Conservation (phyloP, 2,888 invertebrate genomes). For the Homarus gammarus region DNA sequence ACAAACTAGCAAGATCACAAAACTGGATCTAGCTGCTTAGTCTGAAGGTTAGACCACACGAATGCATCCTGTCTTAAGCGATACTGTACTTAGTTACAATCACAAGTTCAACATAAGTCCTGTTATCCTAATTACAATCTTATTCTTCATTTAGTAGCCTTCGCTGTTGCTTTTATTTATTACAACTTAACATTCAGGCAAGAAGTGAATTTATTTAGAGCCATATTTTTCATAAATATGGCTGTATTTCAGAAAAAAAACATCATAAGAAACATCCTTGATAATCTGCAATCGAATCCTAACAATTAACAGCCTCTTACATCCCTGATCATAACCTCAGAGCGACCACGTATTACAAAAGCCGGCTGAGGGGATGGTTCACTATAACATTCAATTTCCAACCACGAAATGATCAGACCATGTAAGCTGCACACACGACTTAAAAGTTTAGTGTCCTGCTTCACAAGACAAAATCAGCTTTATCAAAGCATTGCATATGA, state of each 20-base stretch:
- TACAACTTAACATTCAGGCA: conserved; percentile 57
- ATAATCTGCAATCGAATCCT: conserved; percentile 49
- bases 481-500: conserved; percentile 62
- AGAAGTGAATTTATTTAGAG: conserved; percentile 59
- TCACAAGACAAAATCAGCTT: conserved; percentile 58
- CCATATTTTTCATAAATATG: conserved; percentile 44
- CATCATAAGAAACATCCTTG: conserved; percentile 50
- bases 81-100: conserved; percentile 42
- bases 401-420: conserved; percentile 59
- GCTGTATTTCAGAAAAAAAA: conserved; percentile 54
- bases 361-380: conserved; percentile 13
- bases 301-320: conserved; percentile 57
- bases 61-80: conserved; percentile 56
- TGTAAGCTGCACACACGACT: conserved; percentile 61
- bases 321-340: conserved; percentile 53
- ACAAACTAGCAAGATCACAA: conserved; percentile 37
- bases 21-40: conserved; percentile 38
- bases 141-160: conserved; percentile 55
- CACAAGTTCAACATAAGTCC: conserved; percentile 61
- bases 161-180: conserved; percentile 58
- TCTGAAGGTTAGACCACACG: conserved; percentile 49
- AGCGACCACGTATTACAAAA: conserved; percentile 13
- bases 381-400: conserved; percentile 22
- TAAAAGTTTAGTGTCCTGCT: conserved; percentile 57
- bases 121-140: conserved; percentile 55